phyloP scores from a whole-genome alignment of 2,888 invertebrate species.

The Tromatobia lineatoria region DNA sequence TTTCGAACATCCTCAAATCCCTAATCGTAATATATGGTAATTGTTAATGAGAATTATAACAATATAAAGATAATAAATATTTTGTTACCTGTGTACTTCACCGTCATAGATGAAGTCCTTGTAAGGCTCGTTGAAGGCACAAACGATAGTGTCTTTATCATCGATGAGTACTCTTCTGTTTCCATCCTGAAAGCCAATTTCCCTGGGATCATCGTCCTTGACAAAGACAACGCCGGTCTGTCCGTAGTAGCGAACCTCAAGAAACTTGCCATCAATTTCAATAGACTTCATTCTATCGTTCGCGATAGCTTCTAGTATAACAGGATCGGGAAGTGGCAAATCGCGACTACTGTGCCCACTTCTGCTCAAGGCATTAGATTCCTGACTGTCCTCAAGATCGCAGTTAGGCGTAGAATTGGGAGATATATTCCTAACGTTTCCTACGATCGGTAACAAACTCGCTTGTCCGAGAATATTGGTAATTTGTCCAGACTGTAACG shows the following conservation, averaged over 20 bases:
- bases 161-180: slow-evolving; percentile 91
- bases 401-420: slow-evolving; percentile 74
- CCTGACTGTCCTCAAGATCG: slow-evolving; percentile 75
- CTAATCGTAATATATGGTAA: too few relatives aligned
- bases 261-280: slow-evolving; percentile 92
- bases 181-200: slow-evolving; percentile 94
- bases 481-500: slow-evolving; percentile 66
- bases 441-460: slow-evolving; percentile 66
- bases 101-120: slow-evolving; percentile 92
- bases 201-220: slow-evolving; percentile 94
- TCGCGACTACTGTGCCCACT: slow-evolving; percentile 77
- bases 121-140: slow-evolving; percentile 89
- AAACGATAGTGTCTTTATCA: slow-evolving; percentile 90
- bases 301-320: slow-evolving; percentile 87
- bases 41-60: neutral
- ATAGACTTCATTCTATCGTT: slow-evolving; percentile 92
- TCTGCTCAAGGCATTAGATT: slow-evolving; percentile 32
- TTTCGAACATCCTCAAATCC: neutral
- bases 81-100: slow-evolving; percentile 87
- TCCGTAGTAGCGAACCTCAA: slow-evolving; percentile 95
- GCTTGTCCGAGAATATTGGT: slow-evolving; percentile 68
- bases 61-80: neutral
- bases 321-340: slow-evolving; percentile 85
- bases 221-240: slow-evolving; percentile 94
- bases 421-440: slow-evolving; percentile 72